phyloP scores from a whole-genome alignment of 1,140 invertebrate species.

The Ephestia elutella region DNA sequence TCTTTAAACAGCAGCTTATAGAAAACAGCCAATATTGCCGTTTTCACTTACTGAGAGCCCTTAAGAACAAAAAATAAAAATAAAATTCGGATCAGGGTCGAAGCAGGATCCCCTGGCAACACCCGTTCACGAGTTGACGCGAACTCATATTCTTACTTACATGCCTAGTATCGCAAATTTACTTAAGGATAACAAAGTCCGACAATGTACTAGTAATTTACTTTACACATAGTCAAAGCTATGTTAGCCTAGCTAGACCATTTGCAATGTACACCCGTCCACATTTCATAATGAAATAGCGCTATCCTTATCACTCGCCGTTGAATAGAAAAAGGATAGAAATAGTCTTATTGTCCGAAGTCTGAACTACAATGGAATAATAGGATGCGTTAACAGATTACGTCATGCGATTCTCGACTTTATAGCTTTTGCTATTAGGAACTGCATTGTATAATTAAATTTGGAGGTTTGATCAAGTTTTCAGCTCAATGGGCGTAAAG shows the following conservation, averaged over 20 bases:
- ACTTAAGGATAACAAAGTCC: background rate
- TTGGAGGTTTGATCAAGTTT: background rate
- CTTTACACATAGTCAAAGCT: background rate
- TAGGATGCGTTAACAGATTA: background rate
- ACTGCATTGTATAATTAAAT: background rate
- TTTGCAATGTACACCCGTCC: background rate
- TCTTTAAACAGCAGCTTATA: too few relatives aligned
- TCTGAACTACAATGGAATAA: slow-evolving; percentile 3
- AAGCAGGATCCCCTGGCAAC: too few relatives aligned
- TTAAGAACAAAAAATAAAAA: too few relatives aligned
- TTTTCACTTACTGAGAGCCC: too few relatives aligned
- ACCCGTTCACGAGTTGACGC: too few relatives aligned
- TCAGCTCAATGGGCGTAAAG: background rate
- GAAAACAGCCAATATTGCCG: too few relatives aligned
- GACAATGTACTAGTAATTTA: background rate
- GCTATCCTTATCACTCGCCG: background rate
- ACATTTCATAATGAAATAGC: background rate
- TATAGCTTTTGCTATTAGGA: background rate
- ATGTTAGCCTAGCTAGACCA: background rate
- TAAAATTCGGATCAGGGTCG: too few relatives aligned
- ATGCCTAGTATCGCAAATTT: too few relatives aligned
- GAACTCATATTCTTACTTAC: too few relatives aligned
- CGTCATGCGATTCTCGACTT: background rate
- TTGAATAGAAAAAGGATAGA: background rate
- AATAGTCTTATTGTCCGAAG: background rate